phyloP scores from a whole-genome alignment of 2,113 vertebrate genomes.

The Nicator chloris region DNA sequence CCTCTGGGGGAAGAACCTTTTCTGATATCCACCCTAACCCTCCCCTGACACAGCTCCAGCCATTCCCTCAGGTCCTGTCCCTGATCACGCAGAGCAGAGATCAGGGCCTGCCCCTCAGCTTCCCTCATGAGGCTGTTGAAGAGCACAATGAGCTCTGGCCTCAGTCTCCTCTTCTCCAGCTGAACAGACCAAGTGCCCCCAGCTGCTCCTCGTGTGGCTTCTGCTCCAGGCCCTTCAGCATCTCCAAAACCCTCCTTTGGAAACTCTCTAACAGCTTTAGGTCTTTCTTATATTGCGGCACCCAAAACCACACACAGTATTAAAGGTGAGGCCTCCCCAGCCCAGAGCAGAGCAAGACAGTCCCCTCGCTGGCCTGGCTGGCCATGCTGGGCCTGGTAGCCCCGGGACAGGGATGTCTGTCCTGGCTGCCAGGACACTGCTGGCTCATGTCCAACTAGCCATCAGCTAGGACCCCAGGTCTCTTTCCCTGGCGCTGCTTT shows the following conservation, averaged over 20 bases:
- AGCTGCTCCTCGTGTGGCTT: fast-evolving
- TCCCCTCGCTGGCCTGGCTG: fast-evolving
- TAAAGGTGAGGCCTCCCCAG: fast-evolving
- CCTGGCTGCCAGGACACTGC: neutral
- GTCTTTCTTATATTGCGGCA: neutral
- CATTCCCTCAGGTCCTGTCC: fast-evolving
- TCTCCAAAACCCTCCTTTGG: neutral
- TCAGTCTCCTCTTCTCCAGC: neutral
- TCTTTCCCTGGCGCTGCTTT: fast-evolving
- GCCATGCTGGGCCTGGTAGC: fast-evolving
- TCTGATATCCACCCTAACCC: fast-evolving
- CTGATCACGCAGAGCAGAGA: neutral
- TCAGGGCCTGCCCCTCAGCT: neutral
- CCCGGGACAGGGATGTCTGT: neutral
- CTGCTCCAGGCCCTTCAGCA: fast-evolving
- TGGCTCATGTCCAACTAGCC: neutral
- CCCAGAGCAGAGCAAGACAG: neutral
- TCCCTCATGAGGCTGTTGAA: neutral
- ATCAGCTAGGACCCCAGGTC: fast-evolving
- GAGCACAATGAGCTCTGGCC: neutral
- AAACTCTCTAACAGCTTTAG: neutral
- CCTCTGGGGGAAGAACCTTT: neutral
- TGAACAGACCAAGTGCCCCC: neutral
- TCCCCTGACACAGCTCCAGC: neutral
- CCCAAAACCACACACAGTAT: neutral